Base-by-base conservation (phyloP, 2,888 invertebrate species). In the Marronus borbonicus region DNA sequence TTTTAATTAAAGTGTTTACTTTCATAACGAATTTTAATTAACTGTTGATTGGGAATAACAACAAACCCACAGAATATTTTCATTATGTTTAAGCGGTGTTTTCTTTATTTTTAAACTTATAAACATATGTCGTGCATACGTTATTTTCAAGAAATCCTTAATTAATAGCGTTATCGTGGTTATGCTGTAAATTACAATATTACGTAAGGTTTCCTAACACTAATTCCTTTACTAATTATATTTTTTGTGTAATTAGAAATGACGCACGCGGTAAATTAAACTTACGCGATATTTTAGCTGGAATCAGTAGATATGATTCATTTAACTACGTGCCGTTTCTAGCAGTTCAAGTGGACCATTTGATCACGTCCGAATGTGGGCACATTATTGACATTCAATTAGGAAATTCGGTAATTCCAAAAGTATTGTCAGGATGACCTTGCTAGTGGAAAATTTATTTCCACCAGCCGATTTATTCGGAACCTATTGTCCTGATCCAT, bases 291-390 rank as follows among this genome's bases (percentile, higher is more conserved):
- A 24, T 24, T 60, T 60, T 60, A 60, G 20, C 24, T 1, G 24
- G 60, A 60, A 60, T 60, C 28, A 14, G 28, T 24, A 20, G 60
- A 60, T 12, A 60, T 60, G 60, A 60, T 24, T 60, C 60, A 60
- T 24, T 60, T 28, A 28, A 28, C 24, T 60, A 60, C 60, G 60
- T 60, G 60, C 60, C 10, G 14, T 5, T 28, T 3, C 3, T 20
- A 24, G n/a, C 14, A 8, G 8, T 28, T 28, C 60, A 60, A 60
- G 8, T 10, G 12, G 24, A 60, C 31, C 31, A 31, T 31, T 20
- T 55, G 44, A 8, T 44, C 55, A 55, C 55, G 55, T 55, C n/a
- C 17, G 8, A 55, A 7, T 55, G 55, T 14, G 55, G 55, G 55
- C 7, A 55, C 55, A 55, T 55, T 55, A 55, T n/a, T 55, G 55